Evolutionary conservation across 2,888 invertebrate species (phyloP).

Genomic region (Microctonus aethiopoides): DNA sequence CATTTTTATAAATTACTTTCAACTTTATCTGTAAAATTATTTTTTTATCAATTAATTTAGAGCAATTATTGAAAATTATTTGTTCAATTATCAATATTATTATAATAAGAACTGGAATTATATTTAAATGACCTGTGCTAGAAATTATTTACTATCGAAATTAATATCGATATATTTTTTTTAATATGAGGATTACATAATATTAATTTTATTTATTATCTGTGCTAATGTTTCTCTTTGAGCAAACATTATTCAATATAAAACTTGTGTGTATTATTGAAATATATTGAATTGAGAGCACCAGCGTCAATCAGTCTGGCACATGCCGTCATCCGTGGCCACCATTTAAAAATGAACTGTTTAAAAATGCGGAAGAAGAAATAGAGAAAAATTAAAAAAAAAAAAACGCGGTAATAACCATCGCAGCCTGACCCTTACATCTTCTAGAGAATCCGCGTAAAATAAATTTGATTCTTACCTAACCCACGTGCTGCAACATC

Average conservation of each 20-base stretch:
- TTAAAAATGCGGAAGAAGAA: slow-evolving; percentile 44
- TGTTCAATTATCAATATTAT: background rate
- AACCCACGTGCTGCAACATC: slow-evolving; percentile 75
- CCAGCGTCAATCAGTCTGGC: slow-evolving; percentile 66
- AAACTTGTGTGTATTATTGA: background rate
- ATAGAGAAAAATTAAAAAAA: too few relatives aligned
- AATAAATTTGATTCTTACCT: slow-evolving; percentile 66
- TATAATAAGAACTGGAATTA: slow-evolving; percentile 1
- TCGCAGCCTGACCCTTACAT: slow-evolving; percentile 68
- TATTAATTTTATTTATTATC: background rate
- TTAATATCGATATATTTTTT: background rate
- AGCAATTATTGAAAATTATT: background rate
- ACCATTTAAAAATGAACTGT: slow-evolving; percentile 55
- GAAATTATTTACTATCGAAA: background rate
- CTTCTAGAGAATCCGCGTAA: slow-evolving; percentile 45
- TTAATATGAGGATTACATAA: background rate
- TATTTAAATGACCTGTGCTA: slow-evolving; percentile 15
- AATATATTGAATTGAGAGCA: slow-evolving; percentile 40
- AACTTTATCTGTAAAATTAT: background rate
- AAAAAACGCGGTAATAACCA: slow-evolving; percentile 58
- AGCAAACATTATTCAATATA: background rate
- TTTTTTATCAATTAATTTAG: background rate
- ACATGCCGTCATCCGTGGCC: slow-evolving; percentile 67
- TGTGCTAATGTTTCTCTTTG: background rate
- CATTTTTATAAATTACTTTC: background rate